A percentile compares a stretch with the other conserved stretches of the same genome.
Conservation (phyloP, 2,888 invertebrate species). For the Eupithecia pulchellata region DNA sequence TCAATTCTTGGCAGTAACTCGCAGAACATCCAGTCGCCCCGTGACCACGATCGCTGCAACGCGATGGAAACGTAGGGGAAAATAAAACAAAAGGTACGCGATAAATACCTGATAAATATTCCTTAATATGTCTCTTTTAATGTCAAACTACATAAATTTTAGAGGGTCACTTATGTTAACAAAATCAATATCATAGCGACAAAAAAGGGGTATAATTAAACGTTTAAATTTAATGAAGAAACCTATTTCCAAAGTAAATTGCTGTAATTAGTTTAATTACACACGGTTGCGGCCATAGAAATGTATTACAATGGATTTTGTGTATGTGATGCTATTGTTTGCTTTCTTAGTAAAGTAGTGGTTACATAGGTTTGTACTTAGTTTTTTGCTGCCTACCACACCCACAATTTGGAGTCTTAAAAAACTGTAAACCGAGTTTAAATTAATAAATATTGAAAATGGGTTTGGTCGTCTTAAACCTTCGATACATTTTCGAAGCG, state of each 20-base stretch:
- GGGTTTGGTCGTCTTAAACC: no score
- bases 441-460: no score
- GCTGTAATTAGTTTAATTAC: slow-evolving; percentile 42
- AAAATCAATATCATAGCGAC: neutral
- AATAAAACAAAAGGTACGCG: no score
- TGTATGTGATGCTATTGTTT: slow-evolving; percentile 11
- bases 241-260: slow-evolving; percentile 36
- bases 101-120: no score
- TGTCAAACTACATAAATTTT: neutral
- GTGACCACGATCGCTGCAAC: no score
- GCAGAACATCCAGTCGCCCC: no score
- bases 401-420: no score
- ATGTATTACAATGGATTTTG: slow-evolving; percentile 37
- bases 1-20: no score
- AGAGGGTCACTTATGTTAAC: neutral
- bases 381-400: slow-evolving; percentile 14
- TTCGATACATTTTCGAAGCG: no score
- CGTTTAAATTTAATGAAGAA: slow-evolving; percentile 38
- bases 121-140: no score
- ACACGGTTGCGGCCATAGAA: slow-evolving; percentile 30
- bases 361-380: slow-evolving; percentile 25
- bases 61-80: no score
- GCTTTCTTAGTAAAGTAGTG: neutral
- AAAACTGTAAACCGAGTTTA: no score
- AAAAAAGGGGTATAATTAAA: slow-evolving; percentile 27